phyloP scores from a whole-genome alignment of 2,888 invertebrate species.

The Eupithecia inturbata region DNA sequence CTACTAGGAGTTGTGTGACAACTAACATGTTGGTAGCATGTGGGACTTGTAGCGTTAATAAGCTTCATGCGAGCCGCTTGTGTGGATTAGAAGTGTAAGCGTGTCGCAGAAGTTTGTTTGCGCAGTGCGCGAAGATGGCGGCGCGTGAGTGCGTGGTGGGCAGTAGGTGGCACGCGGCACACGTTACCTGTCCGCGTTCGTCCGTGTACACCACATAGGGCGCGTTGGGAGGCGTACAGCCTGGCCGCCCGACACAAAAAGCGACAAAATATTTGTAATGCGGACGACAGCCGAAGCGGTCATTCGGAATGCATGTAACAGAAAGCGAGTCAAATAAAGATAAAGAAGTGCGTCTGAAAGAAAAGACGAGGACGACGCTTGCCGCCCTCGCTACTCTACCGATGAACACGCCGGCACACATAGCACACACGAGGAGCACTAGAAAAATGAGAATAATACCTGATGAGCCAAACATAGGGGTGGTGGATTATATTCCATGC shows the following conservation, averaged over 20 bases:
- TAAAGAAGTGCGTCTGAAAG: constrained; percentile 76
- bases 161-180: constrained; percentile 67
- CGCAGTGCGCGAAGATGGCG: constrained; percentile 32
- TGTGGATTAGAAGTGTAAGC: constrained; percentile 37
- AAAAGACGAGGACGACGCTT: constrained; percentile 68
- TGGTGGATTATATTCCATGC: constrained; percentile 83
- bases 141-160: constrained; percentile 36
- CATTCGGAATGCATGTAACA: constrained; percentile 85
- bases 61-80: constrained; percentile 54
- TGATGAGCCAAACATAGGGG: constrained; percentile 84
- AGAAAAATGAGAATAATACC: constrained; percentile 82
- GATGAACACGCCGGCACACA: constrained; percentile 77
- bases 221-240: constrained; percentile 93
- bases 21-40: constrained; percentile 23
- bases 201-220: constrained; percentile 98
- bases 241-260: constrained; percentile 80
- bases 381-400: constrained; percentile 70
- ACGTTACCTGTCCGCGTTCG: constrained; percentile 96
- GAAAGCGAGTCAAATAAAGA: constrained; percentile 83
- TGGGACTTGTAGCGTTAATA: constrained; percentile 50
- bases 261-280: constrained; percentile 79
- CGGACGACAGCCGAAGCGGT: constrained; percentile 82
- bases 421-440: constrained; percentile 81
- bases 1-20: constrained; percentile 25
- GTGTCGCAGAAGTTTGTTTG: constrained; percentile 39